Evolutionary conservation across 2,888 invertebrate genomes (phyloP).

Genomic region (Sericinus montela): DNA sequence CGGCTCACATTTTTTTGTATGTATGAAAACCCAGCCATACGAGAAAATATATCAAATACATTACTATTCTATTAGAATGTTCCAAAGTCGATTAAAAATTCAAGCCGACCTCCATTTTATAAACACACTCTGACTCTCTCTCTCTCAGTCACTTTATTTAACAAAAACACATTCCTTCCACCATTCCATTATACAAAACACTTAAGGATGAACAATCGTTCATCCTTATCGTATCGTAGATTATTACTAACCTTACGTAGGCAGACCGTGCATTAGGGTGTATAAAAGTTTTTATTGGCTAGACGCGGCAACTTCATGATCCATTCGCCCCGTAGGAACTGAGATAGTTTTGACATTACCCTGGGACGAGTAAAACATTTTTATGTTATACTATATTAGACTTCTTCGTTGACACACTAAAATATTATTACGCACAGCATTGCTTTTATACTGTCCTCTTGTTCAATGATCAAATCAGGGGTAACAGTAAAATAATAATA

Average conservation of each 20-base stretch:
- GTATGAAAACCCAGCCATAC: too few relatives aligned
- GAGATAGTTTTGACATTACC: slow-evolving; percentile 10
- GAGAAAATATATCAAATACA: too few relatives aligned
- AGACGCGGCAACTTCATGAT: slow-evolving; percentile 14
- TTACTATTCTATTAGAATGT: too few relatives aligned
- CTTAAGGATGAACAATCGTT: background rate
- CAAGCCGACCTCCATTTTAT: too few relatives aligned
- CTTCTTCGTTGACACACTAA: background rate
- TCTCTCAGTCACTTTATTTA: background rate
- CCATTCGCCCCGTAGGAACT: background rate
- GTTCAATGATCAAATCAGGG: background rate
- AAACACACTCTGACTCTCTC: too few relatives aligned
- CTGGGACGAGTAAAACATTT: slow-evolving; percentile 13
- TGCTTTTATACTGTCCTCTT: background rate
- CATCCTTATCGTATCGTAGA: too few relatives aligned
- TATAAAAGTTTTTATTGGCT: slow-evolving; percentile 18
- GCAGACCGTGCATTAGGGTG: slow-evolving; percentile 8
- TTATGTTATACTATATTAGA: slow-evolving; percentile 10
- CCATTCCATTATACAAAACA: background rate
- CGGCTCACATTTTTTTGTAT: too few relatives aligned
- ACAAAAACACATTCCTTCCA: background rate
- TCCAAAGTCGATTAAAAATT: too few relatives aligned
- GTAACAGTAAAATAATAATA: too few relatives aligned
- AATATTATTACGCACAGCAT: background rate
- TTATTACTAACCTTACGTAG: background rate